Conservation (phyloP, 1,140 invertebrate species). For the Platorchestia sp. region DNA sequence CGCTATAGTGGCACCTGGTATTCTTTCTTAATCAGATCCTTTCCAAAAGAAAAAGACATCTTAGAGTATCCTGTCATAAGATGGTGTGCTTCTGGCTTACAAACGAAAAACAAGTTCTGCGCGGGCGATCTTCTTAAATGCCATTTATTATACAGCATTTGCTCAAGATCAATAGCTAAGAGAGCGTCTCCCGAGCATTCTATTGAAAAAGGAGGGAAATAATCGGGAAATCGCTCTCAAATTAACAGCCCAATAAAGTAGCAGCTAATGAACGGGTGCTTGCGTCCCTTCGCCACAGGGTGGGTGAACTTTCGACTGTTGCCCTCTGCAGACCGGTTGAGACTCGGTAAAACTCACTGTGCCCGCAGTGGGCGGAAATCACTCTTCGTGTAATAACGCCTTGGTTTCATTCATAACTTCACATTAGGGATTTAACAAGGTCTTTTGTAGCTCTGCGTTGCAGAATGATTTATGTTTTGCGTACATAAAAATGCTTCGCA, state of each 20-base stretch:
- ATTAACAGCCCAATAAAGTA: conserved; percentile 44
- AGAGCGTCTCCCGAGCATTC: background rate
- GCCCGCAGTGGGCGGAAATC: background rate
- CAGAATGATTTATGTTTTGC: background rate
- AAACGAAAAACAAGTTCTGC: background rate
- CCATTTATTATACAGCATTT: background rate
- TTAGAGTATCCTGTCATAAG: background rate
- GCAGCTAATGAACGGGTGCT: conserved; percentile 5
- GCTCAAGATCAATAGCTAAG: background rate
- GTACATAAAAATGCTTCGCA: background rate
- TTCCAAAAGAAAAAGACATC: background rate
- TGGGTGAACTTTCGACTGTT: background rate
- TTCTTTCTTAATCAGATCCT: background rate
- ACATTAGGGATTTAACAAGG: background rate
- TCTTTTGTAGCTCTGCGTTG: background rate
- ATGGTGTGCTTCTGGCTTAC: background rate
- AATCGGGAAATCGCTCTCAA: background rate
- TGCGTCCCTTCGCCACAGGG: background rate
- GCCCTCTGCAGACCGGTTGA: background rate
- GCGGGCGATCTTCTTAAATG: background rate
- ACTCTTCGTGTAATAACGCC: background rate
- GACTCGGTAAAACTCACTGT: background rate
- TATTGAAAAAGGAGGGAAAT: conserved; percentile 5
- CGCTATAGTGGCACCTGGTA: no score
- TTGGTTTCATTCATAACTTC: background rate